Base-by-base conservation (phyloP, 1,140 invertebrate genomes). In the Ditylenchus dipsaci region DNA sequence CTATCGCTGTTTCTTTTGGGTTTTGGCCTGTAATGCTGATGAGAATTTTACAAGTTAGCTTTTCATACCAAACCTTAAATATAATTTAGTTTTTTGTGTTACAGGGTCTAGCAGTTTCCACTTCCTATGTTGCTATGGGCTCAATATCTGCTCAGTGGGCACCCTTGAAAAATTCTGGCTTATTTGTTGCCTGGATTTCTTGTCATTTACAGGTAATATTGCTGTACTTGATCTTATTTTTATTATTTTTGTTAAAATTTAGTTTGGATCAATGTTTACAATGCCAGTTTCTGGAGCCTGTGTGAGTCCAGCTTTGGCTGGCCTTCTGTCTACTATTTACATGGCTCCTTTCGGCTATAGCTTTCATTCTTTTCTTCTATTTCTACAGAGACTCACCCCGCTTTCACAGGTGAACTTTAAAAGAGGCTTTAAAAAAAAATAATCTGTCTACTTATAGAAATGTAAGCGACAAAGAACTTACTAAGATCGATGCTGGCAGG, bases 381-480 rank as follows among this genome's bases (percentile, higher is more conserved):
- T 59, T 59, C 23, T 59, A 59, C 57, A 11, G 57, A 30, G 57
- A 59, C 23, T 59, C 57, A 15, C 57, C 57, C n/a, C 57, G 57
- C 11, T 59, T 59, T 59, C 57, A 59, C 11, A 59, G 57, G 57
- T n/a, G n/a, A n/a, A n/a, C n/a, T n/a, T n/a, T n/a, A n/a, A n/a
- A n/a, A n/a, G n/a, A n/a, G n/a, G n/a, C n/a, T n/a, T n/a, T n/a
- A n/a, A n/a, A n/a, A n/a, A n/a, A n/a, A n/a, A n/a, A n/a, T n/a
- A n/a, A n/a, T n/a, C n/a, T n/a, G n/a, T n/a, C n/a, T 60, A 17
- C 0, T 45, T 60, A 26, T 42, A 63, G 67, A 49, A 64, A 65
- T 30, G 72, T 75, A 30, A 64, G 53, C 1, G 30, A 45, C 5
- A 75, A 67, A 47, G 66, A 74, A 56, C 60, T 75, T 57, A 47